Evolutionary conservation across 2,113 vertebrate species (phyloP).

Genomic region (Suncus etruscus): DNA sequence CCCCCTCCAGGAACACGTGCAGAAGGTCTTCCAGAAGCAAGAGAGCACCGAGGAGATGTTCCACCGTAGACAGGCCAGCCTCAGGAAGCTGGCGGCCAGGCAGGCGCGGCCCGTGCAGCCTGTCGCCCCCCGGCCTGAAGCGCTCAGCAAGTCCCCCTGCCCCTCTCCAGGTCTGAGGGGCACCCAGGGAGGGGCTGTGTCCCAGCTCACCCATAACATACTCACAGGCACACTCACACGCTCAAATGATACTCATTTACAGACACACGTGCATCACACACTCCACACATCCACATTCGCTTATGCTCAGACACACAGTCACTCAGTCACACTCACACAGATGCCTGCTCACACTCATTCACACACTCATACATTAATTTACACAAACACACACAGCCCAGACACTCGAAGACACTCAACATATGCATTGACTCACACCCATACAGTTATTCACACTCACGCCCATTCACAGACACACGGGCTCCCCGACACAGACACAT

Average conservation of each 20-base stretch:
- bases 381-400: too few relatives aligned
- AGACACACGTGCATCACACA: not conserved
- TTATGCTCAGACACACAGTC: not conserved
- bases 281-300: not conserved
- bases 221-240: not conserved
- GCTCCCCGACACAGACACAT: too few relatives aligned
- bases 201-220: not conserved
- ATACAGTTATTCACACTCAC: too few relatives aligned
- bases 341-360: too few relatives aligned
- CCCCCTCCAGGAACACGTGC: constrained; percentile 92
- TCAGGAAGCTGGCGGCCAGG: constrained; percentile 98
- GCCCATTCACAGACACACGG: too few relatives aligned
- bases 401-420: too few relatives aligned
- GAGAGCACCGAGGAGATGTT: constrained; percentile 97
- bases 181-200: too few relatives aligned
- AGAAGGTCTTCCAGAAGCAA: constrained; percentile 96
- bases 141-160: constrained; percentile 93
- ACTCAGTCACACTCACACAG: not conserved
- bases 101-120: constrained; percentile 97
- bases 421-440: too few relatives aligned
- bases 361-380: too few relatives aligned
- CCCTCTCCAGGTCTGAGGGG: constrained; percentile 89
- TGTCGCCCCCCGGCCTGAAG: constrained; percentile 97
- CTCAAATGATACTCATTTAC: too few relatives aligned
- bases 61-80: constrained; percentile 94